A percentile compares a stretch with the other conserved stretches of the same genome.
phyloP scores from a whole-genome alignment of 2,888 invertebrate genomes.

The Cyaniris semiargus region DNA sequence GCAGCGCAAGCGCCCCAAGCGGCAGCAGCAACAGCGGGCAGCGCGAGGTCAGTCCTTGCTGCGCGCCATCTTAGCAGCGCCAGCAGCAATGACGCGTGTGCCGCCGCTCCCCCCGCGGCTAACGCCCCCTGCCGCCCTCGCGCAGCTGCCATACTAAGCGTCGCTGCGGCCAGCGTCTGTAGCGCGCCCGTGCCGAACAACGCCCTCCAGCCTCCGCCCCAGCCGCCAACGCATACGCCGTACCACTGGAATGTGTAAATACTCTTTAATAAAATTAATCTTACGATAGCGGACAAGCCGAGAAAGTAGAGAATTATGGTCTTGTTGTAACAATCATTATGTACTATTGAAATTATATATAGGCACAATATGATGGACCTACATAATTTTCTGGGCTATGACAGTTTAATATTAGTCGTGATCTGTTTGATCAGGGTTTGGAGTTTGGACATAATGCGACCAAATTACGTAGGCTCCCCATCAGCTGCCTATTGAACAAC shows the following conservation, averaged over 20 bases:
- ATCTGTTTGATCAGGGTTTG: no score
- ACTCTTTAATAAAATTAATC: neutral
- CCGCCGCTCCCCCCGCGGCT: conserved; percentile 89
- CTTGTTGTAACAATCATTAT: no score
- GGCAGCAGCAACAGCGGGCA: conserved; percentile 91
- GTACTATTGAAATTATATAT: no score
- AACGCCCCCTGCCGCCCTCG: conserved; percentile 86
- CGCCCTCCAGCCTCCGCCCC: conserved; percentile 86
- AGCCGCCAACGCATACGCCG: conserved; percentile 89
- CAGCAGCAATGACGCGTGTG: conserved; percentile 88
- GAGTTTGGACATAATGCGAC: no score
- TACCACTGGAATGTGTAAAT: conserved; percentile 82
- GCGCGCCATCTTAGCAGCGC: conserved; percentile 90
- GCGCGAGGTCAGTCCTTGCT: conserved; percentile 88
- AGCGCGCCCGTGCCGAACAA: conserved; percentile 87
- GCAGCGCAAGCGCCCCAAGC: conserved; percentile 94
- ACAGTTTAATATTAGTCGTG: no score
- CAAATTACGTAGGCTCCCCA: no score
- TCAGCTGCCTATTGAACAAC: no score
- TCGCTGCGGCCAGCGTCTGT: conserved; percentile 88
- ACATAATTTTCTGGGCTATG: no score
- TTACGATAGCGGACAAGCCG: neutral
- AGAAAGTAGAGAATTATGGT: neutral
- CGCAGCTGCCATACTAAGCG: conserved; percentile 89
- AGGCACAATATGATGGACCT: no score